Evolutionary conservation across 2,113 vertebrate genomes (phyloP), one percentile per base, ranked within the genome.

Genomic region (Gopherus flavomarginatus): DNA sequence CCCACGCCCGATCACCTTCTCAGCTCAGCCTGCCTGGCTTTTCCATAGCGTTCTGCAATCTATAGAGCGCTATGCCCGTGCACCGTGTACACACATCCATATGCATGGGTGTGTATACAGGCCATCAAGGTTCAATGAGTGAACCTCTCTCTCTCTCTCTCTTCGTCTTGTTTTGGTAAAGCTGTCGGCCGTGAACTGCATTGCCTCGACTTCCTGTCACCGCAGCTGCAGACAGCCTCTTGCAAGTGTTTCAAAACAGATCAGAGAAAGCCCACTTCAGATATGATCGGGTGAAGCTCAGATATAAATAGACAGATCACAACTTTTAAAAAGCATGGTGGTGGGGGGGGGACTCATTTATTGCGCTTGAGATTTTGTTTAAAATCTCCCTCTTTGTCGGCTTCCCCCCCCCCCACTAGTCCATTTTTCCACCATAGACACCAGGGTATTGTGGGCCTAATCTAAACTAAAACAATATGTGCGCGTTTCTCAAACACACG

Each of bases 401-500:
- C 52, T 16, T 5, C n/a, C 27, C 35, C 1, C 27, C 6, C 1
- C 4, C 78, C 57, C 83, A 1, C 24, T 35, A 22, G 0, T 11
- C 17, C 29, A 11, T 42, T 59, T 82, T 31, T 24, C 52, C 21
- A 52, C 52, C 52, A 52, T 4, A 22, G 24, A 8, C 38, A n/a
- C 84, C 80, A 81, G 47, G 0, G 65, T 38, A 26, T 87, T 9
- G 91, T 65, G 38, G 92, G 95, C 96, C 96, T 89, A 29, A 21
- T 50, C 83, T 79, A 22, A 75, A 83, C 3, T 11, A 49, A 38
- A 38, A 16, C 6, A 35, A 0, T 1, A 29, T 26, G 35, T 0
- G 29, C 4, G 17, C 65, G 94, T 72, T 52, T 85, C 84, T 2
- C 0, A 3, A n/a, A 3, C 24, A 1, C 80, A 31, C 4, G 82